These are phyloP conservation scores for Tridacna crocea DNA, from an alignment of 2,888 invertebrate species.

Conservation along the genomic window DNA sequence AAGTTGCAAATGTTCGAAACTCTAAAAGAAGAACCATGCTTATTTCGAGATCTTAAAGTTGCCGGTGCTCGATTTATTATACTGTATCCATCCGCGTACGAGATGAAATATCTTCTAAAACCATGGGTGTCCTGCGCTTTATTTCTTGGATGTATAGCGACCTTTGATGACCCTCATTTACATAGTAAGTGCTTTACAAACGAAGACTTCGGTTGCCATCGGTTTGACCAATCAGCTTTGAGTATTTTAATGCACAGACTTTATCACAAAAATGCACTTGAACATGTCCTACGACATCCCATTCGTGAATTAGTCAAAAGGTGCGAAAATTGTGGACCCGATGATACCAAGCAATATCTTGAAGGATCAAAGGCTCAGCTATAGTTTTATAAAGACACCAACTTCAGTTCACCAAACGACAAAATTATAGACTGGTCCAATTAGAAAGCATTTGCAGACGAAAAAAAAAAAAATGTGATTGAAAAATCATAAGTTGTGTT, in stretches of 20 bases:
- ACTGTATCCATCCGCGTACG: slow-evolving; percentile 41
- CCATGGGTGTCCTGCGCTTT: slow-evolving; percentile 64
- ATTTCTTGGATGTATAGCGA: slow-evolving; percentile 45
- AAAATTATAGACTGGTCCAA: too few relatives aligned
- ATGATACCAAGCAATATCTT: too few relatives aligned
- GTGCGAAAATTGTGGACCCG: background rate
- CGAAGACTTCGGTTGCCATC: slow-evolving; percentile 54
- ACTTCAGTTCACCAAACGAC: too few relatives aligned
- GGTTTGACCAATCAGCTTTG: slow-evolving; percentile 56
- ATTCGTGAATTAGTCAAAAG: background rate
- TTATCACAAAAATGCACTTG: background rate
- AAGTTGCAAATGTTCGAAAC: slow-evolving; percentile 37
- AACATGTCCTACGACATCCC: background rate
- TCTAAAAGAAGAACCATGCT: slow-evolving; percentile 48
- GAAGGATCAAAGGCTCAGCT: too few relatives aligned
- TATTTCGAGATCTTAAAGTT: slow-evolving; percentile 36
- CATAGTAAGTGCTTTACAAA: slow-evolving; percentile 32
- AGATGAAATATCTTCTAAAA: slow-evolving; percentile 42
- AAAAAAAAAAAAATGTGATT: too few relatives aligned
- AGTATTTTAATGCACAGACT: slow-evolving; percentile 44
- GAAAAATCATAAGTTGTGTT: too few relatives aligned
- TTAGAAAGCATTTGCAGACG: too few relatives aligned
- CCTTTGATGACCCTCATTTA: background rate
- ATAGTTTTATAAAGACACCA: too few relatives aligned
- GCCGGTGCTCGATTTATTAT: slow-evolving; percentile 51